phyloP scores from a whole-genome alignment of 1,140 invertebrate species.

The Calephelis virginiensis region DNA sequence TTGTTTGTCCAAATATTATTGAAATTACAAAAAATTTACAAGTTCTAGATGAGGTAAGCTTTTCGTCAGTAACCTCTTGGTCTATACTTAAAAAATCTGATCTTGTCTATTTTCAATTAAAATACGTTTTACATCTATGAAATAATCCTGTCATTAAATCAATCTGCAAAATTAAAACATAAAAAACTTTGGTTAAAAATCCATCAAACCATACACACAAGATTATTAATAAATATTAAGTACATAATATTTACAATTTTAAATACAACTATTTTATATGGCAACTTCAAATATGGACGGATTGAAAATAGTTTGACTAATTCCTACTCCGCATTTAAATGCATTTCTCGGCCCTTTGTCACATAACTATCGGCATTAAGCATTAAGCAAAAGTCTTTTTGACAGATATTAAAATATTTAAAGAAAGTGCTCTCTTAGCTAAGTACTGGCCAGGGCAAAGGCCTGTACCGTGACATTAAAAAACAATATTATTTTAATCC shows the following conservation, averaged over 20 bases:
- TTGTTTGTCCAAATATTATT: too few species aligned
- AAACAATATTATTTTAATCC: too few species aligned
- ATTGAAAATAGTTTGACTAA: constrained; percentile 14
- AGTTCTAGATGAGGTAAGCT: too few species aligned
- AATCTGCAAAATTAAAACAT: constrained; percentile 2
- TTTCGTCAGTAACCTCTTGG: too few species aligned
- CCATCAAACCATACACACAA: not conserved
- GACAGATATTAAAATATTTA: too few species aligned
- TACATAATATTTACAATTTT: constrained; percentile 9
- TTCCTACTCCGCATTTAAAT: constrained; percentile 9
- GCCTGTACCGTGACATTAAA: too few species aligned
- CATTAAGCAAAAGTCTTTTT: too few species aligned
- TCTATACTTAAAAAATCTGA: too few species aligned
- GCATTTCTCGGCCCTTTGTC: not conserved
- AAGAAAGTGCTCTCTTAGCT: too few species aligned
- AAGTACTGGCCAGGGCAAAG: too few species aligned
- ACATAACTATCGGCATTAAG: too few species aligned
- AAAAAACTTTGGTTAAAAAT: constrained; percentile 11
- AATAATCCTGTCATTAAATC: not conserved
- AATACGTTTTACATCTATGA: not conserved
- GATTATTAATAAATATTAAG: constrained; percentile 13
- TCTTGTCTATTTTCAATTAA: not conserved
- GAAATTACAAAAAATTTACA: too few species aligned
- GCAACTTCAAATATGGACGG: constrained; percentile 5
- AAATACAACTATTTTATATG: not conserved